phyloP scores from a whole-genome alignment of 2,113 vertebrate genomes.

The Rhinoptilus africanus region DNA sequence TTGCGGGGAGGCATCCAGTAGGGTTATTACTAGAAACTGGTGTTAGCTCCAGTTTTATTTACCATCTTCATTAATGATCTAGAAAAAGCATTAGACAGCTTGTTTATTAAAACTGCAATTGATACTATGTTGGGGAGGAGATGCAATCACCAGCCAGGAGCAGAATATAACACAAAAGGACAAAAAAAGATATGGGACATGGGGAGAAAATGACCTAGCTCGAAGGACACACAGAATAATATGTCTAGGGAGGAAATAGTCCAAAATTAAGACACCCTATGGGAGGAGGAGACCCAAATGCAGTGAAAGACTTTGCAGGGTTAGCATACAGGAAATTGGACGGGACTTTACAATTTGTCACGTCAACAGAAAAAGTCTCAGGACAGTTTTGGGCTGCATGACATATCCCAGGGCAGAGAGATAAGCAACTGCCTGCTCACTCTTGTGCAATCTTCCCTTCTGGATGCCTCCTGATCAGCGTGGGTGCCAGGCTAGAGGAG shows the following conservation, averaged over 20 bases:
- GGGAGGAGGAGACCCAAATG: slow-evolving; percentile 25
- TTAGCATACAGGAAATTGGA: slow-evolving; percentile 17
- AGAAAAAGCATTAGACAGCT: slow-evolving; percentile 27
- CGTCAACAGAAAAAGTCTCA: not conserved
- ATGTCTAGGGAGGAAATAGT: not conserved
- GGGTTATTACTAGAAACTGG: slow-evolving; percentile 50
- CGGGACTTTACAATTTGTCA: slow-evolving; percentile 8
- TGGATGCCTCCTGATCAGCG: not conserved
- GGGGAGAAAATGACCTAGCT: not conserved
- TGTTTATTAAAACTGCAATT: slow-evolving; percentile 51
- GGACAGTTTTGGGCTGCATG: not conserved
- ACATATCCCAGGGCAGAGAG: not conserved
- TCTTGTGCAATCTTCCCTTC: not conserved
- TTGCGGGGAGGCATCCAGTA: slow-evolving; percentile 37
- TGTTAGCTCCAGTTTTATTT: slow-evolving; percentile 54
- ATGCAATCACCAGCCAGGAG: not conserved
- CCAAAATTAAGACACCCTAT: not conserved
- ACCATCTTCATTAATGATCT: slow-evolving; percentile 54
- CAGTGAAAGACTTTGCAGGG: not conserved
- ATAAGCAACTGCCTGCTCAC: not conserved
- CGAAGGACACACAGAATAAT: not conserved
- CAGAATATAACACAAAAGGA: slow-evolving; percentile 13
- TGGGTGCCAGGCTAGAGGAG: not conserved
- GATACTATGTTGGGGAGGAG: slow-evolving; percentile 2
- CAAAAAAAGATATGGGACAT: not conserved